phyloP scores from a whole-genome alignment of 2,888 invertebrate genomes.

The Cephus pulcher region DNA sequence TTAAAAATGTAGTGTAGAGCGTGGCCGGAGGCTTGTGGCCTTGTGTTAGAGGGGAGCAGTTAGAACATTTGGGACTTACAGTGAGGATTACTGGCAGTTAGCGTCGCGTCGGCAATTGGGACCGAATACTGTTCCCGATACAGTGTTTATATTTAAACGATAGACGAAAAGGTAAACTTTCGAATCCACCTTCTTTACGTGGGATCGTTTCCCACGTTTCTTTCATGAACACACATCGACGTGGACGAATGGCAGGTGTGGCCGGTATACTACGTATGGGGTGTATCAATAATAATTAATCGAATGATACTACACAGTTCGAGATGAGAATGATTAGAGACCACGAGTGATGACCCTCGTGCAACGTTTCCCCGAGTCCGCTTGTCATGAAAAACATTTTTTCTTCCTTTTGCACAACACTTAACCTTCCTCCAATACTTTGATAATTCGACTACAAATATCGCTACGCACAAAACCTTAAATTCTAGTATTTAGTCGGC shows the following conservation, averaged over 20 bases:
- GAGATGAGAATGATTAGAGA: background rate
- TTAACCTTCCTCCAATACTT: background rate
- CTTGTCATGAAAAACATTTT: background rate
- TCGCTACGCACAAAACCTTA: background rate
- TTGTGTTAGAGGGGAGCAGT: background rate
- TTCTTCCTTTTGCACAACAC: background rate
- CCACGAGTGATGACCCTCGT: background rate
- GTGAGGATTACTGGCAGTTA: background rate
- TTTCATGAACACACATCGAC: slow-evolving; percentile 3
- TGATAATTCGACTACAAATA: background rate
- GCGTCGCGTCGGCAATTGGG: background rate
- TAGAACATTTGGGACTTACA: background rate
- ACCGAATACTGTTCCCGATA: background rate
- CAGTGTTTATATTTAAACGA: background rate
- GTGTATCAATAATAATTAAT: background rate
- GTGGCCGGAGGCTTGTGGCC: background rate
- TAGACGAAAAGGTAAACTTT: background rate
- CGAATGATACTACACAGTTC: background rate
- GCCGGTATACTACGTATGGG: background rate
- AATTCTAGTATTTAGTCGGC: background rate
- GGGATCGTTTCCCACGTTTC: background rate
- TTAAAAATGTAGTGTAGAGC: background rate
- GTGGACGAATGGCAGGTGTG: background rate
- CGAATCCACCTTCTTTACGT: background rate
- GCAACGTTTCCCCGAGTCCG: slow-evolving; percentile 8